Base-by-base conservation (phyloP, 2,888 invertebrate species). In the Zygogramma bicolorata region DNA sequence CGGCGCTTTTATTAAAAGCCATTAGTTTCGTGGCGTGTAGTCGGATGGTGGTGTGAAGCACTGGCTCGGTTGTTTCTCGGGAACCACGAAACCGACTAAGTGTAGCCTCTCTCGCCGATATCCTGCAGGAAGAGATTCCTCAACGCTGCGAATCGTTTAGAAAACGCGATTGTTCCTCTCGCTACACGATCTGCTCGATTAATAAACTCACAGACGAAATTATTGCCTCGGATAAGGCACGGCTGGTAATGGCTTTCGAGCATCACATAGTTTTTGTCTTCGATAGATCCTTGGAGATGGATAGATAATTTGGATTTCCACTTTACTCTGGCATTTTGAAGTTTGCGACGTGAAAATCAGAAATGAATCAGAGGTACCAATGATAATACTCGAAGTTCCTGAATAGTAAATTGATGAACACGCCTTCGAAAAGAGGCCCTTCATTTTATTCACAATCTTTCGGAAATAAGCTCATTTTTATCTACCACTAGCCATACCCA, bases 1-100 rank as follows among this genome's bases (percentile, higher is more conserved):
- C 85, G 81, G 75, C 81, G 85, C 86, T 87, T 87, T 87, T 87
- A 87, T 87, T 87, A 87, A 87, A 86, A 87, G 85, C 86, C 86
- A 87, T 87, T 87, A 86, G 86, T 86, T 86, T 85, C 70, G 70
- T 72, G 75, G 78, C 81, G 79, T 77, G 75, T 79, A 76, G 74
- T 80, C 71, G 79, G 42, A 62, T 62, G 62, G 62, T 81, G 82
- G 83, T 81, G 81, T 80, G 81, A 83, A 84, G 79, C 83, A 82
- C 75, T 70, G 68, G 66, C 79, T 82, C 80, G 78, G 76, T 81
- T 79, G 81, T 81, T 78, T 81, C 80, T 80, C 31, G 70, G 34
- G 31, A 66, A 72, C 72, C 75, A 65, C 70, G 58, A 62, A 70
- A 68, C 68, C 72, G 62, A 75, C 72, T 70, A 65, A 68, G 70